These are phyloP conservation scores for Capricornis sumatraensis DNA, from an alignment of 2,113 vertebrate genomes.

Conservation along the genomic window DNA sequence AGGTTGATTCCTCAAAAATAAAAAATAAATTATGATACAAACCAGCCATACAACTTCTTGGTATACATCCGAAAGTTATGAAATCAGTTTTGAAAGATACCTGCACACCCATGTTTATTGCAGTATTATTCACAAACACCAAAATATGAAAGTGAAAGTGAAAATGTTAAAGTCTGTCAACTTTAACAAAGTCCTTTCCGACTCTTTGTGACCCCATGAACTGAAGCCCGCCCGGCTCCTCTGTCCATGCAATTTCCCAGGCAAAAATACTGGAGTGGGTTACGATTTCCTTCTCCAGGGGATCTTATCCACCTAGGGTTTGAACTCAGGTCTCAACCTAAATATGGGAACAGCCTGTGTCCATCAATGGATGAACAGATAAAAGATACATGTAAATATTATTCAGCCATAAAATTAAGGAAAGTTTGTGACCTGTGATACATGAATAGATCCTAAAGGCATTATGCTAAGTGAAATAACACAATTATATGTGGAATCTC, in stretches of 20 bases:
- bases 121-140: not conserved
- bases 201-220: not conserved
- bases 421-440: not conserved
- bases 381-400: not conserved
- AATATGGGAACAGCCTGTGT: not conserved
- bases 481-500: not conserved
- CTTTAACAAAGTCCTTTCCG: not conserved
- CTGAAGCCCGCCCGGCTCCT: accelerated
- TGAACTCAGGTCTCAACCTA: not conserved
- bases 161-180: not conserved
- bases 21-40: not conserved
- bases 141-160: not conserved
- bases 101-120: not conserved
- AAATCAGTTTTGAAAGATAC: not conserved
- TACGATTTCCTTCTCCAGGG: not conserved
- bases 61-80: not conserved
- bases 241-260: not conserved
- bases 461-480: not conserved
- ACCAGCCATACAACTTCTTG: not conserved
- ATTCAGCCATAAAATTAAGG: not conserved
- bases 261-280: not conserved
- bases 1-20: not conserved
- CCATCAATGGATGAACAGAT: not conserved
- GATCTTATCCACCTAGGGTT: not conserved
- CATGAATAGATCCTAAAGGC: too few relatives aligned